A percentile compares a stretch with the other conserved stretches of the same genome.
These are phyloP conservation scores for Ochotona princeps DNA, from an alignment of 2,113 vertebrate species.

Conservation along the genomic window DNA sequence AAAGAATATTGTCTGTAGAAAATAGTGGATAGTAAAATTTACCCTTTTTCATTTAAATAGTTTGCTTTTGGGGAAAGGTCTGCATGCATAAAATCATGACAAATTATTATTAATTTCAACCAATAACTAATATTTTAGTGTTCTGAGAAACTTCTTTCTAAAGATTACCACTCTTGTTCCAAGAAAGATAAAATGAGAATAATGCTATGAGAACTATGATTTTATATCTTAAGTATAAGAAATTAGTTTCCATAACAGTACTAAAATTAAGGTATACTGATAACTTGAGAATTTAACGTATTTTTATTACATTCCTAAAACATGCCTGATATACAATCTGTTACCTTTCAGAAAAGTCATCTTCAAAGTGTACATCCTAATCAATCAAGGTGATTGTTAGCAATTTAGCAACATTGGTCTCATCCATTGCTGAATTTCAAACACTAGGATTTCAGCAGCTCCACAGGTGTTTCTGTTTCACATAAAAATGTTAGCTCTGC, in stretches of 20 bases:
- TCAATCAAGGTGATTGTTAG: not conserved
- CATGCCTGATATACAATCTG: not conserved
- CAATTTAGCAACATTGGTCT: not conserved
- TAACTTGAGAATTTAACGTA: constrained; percentile 1
- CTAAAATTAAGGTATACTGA: constrained; percentile 26
- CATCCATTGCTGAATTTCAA: not conserved
- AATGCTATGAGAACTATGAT: constrained; percentile 18
- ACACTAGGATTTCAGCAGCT: not conserved
- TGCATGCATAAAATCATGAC: constrained; percentile 31
- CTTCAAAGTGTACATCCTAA: not conserved
- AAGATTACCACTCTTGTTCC: constrained; percentile 45
- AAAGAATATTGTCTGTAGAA: constrained; percentile 73
- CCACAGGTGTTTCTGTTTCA: constrained; percentile 1
- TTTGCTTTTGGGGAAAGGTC: constrained; percentile 50
- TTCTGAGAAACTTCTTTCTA: constrained; percentile 47
- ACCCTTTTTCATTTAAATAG: constrained; percentile 50
- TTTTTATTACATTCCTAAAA: constrained; percentile 34
- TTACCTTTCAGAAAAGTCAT: not conserved
- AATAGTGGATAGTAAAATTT: constrained; percentile 71
- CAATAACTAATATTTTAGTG: constrained; percentile 54
- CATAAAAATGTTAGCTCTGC: not conserved
- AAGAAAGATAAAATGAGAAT: constrained; percentile 41
- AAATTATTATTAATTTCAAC: constrained; percentile 61
- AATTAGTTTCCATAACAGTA: constrained; percentile 8
- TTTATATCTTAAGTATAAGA: constrained; percentile 32